A percentile compares a stretch with the other conserved stretches of the same genome.
Evolutionary conservation across 2,797 vertebrate species (phyloP).

Genomic region (Myotis vivesi): DNA sequence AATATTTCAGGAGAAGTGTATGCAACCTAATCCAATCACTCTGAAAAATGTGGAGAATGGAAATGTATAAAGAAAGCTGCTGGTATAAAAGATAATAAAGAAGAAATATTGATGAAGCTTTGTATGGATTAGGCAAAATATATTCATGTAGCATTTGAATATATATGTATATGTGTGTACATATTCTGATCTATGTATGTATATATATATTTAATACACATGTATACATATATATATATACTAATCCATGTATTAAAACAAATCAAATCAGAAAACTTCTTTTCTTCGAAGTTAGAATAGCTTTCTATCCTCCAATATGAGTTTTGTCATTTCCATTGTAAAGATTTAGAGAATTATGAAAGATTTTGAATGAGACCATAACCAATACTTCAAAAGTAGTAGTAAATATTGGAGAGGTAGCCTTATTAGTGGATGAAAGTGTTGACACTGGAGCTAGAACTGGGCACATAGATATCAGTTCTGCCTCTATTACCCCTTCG

Average conservation of each 20-base stretch:
- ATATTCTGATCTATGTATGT: slow-evolving; percentile 76
- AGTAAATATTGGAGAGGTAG: not conserved
- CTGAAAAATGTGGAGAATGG: slow-evolving; percentile 86
- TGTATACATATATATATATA: slow-evolving; percentile 30
- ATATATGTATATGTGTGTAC: slow-evolving; percentile 76
- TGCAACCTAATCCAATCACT: slow-evolving; percentile 84
- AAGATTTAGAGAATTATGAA: slow-evolving; percentile 27
- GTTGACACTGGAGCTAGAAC: not conserved
- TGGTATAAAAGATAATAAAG: slow-evolving; percentile 83
- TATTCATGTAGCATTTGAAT: slow-evolving; percentile 84
- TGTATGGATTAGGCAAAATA: slow-evolving; percentile 83
- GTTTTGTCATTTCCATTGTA: slow-evolving; percentile 39
- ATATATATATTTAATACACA: slow-evolving; percentile 76
- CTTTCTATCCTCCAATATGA: slow-evolving; percentile 11
- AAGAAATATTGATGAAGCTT: slow-evolving; percentile 84
- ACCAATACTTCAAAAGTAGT: not conserved
- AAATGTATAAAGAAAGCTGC: slow-evolving; percentile 84
- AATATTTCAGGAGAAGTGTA: slow-evolving; percentile 86
- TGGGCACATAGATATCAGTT: not conserved
- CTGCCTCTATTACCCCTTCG: not conserved
- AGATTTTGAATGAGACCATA: slow-evolving; percentile 44
- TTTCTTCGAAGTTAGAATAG: slow-evolving; percentile 74
- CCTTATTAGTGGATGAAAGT: not conserved
- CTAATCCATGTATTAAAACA: slow-evolving; percentile 74
- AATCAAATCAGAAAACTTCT: slow-evolving; percentile 51